These are phyloP conservation scores for Lasioglossum morio DNA, from an alignment of 2,888 invertebrate genomes.

Conservation along the genomic window DNA sequence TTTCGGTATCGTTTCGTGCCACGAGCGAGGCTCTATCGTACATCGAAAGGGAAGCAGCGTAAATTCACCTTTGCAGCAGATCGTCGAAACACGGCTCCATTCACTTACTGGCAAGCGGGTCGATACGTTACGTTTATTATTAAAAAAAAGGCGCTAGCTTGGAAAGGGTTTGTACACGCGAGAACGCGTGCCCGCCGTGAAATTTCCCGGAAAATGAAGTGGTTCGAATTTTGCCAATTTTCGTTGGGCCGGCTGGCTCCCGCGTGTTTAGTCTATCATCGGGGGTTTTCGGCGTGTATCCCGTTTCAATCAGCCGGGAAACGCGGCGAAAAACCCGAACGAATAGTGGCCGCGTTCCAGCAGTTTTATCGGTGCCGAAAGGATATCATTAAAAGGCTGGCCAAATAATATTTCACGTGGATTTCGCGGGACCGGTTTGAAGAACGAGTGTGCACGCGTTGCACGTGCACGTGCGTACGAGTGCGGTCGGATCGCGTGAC, in stretches of 20 bases:
- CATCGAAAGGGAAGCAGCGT: not conserved
- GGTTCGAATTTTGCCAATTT: conserved; percentile 13
- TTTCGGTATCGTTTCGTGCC: not conserved
- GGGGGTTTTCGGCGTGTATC: conserved; percentile 18
- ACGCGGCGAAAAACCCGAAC: conserved; percentile 23
- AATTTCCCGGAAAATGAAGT: conserved; percentile 2
- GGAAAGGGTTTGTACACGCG: not conserved
- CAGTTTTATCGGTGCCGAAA: conserved; percentile 46
- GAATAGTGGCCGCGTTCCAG: conserved; percentile 26
- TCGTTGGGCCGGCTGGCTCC: not conserved
- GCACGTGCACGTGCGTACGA: conserved; percentile 49
- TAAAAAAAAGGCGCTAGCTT: not conserved
- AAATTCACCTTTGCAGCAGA: not conserved
- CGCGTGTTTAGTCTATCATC: conserved; percentile 19
- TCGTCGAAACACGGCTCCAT: not conserved
- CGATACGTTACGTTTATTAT: conserved; percentile 3
- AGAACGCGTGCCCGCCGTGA: not conserved
- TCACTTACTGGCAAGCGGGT: not conserved
- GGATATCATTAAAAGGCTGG: conserved; percentile 55
- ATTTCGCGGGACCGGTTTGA: conserved; percentile 31
- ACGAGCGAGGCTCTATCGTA: not conserved
- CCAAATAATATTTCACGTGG: conserved; percentile 61
- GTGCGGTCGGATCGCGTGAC: conserved; percentile 69
- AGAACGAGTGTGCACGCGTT: conserved; percentile 31
- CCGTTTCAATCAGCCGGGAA: conserved; percentile 33